A percentile compares a stretch with the other conserved stretches of the same genome.
Conservation (phyloP, 2,888 invertebrate genomes). For the Cybosia mesomella region DNA sequence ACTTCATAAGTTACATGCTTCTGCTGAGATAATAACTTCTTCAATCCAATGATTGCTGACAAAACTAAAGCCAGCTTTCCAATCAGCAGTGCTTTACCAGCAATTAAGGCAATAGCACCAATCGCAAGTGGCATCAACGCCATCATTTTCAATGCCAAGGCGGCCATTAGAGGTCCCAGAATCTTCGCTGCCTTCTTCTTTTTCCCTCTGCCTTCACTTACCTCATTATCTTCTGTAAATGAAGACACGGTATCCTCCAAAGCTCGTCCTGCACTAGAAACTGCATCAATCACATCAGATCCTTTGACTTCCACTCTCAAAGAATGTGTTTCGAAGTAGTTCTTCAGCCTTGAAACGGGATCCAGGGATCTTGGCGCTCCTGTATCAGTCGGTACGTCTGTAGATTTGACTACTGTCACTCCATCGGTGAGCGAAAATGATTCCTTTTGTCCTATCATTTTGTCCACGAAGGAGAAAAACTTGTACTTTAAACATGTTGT, state of each 20-base stretch:
- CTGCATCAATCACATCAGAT: conserved; percentile 93
- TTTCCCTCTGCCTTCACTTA: conserved; percentile 91
- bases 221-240: conserved; percentile 85
- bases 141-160: conserved; percentile 92
- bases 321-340: conserved; percentile 93
- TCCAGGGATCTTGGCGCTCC: conserved; percentile 92
- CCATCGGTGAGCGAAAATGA: conserved; percentile 93
- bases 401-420: conserved; percentile 93
- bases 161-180: conserved; percentile 91
- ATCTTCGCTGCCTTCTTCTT: conserved; percentile 94
- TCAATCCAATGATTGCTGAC: conserved; percentile 93
- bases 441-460: conserved; percentile 93
- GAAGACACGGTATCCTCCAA: conserved; percentile 91
- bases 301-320: conserved; percentile 95
- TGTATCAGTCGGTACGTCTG: conserved; percentile 90
- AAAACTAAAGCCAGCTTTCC: conserved; percentile 95
- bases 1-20: conserved; percentile 96
- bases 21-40: conserved; percentile 93
- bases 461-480: conserved; percentile 94
- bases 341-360: conserved; percentile 90
- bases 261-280: conserved; percentile 93
- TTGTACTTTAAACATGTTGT: conserved; percentile 95
- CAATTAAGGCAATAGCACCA: conserved; percentile 94
- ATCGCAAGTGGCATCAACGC: conserved; percentile 92
- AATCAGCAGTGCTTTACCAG: conserved; percentile 94